Base-by-base conservation (phyloP, 2,888 invertebrate genomes). In the Palloptera scutellata region DNA sequence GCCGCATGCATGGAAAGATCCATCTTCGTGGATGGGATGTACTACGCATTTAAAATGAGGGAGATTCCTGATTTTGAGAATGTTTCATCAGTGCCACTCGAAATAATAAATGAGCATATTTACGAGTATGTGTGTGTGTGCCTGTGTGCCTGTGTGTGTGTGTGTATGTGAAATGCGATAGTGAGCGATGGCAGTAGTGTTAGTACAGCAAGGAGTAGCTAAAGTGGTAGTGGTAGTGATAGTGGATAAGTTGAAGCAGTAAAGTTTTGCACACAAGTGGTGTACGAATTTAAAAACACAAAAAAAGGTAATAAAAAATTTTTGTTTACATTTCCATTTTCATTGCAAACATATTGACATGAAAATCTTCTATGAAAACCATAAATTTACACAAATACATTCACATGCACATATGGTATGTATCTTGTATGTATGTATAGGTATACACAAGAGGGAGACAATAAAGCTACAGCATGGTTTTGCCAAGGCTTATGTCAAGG, bases 161-260 rank as follows among this genome's bases (percentile, higher is more conserved):
- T 67, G 70, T 61, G 68, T 70, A 53, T 64, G 68, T 71, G 62
- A 52, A 58, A 52, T 67, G n/a, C n/a, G n/a, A n/a, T n/a, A n/a
- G n/a, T n/a, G n/a, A n/a, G n/a, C n/a, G n/a, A n/a, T 43, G 43
- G n/a, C 30, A 40, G n/a, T 3, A 20, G 41, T 57, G 30, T 13
- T 13, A 30, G 2, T 8, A 57, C 20, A 6, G 19, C 53, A 17
- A 53, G 53, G 10, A 52, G 52, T 19, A 52, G 11, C 52, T 19
- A n/a, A 11, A 4, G 52, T 10, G 4, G 13, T 6, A 30, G 30
- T 30, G 6, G 30, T 30, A 30, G 30, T 30, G 30, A 4, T 30
- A 30, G 30, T 30, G n/a, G n/a, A n/a, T 30, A 30, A 30, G 30
- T 30, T 30, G 30, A 30, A 30, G 30, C 30, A 30, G 30, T 30